phyloP scores from a whole-genome alignment of 2,113 vertebrate species.

The Takifugu flavidus region DNA sequence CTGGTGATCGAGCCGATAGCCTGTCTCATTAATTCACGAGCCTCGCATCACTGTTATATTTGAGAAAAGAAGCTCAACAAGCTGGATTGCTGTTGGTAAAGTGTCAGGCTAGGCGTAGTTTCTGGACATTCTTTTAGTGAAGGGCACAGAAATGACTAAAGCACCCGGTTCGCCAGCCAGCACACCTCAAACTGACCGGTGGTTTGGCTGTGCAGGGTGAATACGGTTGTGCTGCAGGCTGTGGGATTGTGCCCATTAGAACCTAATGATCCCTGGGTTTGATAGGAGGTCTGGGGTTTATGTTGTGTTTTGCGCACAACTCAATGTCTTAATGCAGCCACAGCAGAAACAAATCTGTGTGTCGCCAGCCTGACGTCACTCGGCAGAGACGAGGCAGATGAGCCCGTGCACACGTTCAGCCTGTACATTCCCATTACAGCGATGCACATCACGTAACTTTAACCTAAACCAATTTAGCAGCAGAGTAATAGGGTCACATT shows the following conservation, averaged over 20 bases:
- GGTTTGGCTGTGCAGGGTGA: conserved; percentile 40
- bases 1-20: not conserved
- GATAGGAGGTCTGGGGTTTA: conserved; percentile 37
- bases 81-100: not conserved
- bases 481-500: conserved; percentile 15
- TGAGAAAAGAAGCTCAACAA: not conserved
- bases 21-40: no score
- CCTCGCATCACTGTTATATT: no score
- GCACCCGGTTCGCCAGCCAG: not conserved
- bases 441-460: conserved; percentile 17
- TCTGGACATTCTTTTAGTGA: not conserved
- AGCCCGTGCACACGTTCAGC: conserved; percentile 18
- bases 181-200: conserved; percentile 17
- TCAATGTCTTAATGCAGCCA: conserved; percentile 29
- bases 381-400: conserved; percentile 9
- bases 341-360: conserved; percentile 13
- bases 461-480: conserved; percentile 31
- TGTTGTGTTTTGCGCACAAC: conserved; percentile 48
- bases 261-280: conserved; percentile 40
- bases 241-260: conserved; percentile 47
- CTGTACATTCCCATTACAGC: conserved; percentile 1
- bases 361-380: not conserved
- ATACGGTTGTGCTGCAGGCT: conserved; percentile 44
- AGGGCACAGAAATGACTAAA: not conserved
- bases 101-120: not conserved